Evolutionary conservation across 2,797 vertebrate species (phyloP).

Genomic region (Lagocephalus sceleratus): DNA sequence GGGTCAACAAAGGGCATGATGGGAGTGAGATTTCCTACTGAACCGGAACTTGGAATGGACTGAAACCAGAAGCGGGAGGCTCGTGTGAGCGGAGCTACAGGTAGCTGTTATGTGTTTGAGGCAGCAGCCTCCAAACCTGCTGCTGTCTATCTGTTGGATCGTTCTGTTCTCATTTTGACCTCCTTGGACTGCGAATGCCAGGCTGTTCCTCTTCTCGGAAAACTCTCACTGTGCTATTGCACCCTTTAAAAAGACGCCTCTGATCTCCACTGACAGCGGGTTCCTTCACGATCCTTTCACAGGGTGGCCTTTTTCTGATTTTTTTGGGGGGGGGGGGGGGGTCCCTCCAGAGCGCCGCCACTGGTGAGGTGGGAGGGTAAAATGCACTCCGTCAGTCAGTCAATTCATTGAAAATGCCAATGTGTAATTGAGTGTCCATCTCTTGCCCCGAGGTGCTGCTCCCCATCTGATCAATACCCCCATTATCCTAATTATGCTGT

Average conservation of each 20-base stretch:
- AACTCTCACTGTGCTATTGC: conserved; percentile 59
- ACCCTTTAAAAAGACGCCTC: conserved; percentile 21
- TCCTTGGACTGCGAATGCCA: conserved; percentile 68
- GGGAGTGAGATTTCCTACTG: neutral
- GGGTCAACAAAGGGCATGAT: conserved; percentile 15
- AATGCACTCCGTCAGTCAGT: conserved; percentile 72
- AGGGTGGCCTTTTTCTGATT: conserved; percentile 4
- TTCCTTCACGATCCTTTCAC: too few species aligned
- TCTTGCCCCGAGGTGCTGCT: conserved; percentile 56
- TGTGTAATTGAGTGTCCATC: conserved; percentile 72
- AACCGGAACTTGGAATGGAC: conserved; percentile 6
- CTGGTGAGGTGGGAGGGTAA: conserved; percentile 38
- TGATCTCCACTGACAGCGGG: too few species aligned
- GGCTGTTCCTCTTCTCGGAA: conserved; percentile 61
- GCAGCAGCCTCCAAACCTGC: conserved; percentile 67
- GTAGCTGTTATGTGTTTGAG: conserved; percentile 42
- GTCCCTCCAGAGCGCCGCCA: neutral
- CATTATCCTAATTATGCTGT: conserved; percentile 73
- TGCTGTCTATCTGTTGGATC: conserved; percentile 75
- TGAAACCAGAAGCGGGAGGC: conserved; percentile 4
- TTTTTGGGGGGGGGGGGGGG: too few species aligned
- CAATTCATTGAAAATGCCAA: conserved; percentile 70
- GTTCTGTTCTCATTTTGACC: conserved; percentile 75
- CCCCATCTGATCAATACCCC: conserved; percentile 72
- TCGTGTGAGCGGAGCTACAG: conserved; percentile 48